phyloP scores from a whole-genome alignment of 2,888 invertebrate genomes.

The Aphodius sticticus region DNA sequence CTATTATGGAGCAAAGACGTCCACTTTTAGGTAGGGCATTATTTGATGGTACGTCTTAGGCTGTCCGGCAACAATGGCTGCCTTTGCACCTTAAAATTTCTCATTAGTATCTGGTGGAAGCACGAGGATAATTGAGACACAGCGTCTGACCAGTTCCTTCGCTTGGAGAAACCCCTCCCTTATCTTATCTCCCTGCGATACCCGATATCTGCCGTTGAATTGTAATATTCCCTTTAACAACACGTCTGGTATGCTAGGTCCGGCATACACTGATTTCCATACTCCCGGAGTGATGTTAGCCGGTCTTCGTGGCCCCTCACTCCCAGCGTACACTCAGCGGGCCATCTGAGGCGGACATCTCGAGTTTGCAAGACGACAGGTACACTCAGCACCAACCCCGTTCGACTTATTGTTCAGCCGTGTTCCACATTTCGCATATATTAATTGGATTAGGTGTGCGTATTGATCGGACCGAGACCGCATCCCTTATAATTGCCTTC shows the following conservation, averaged over 20 bases:
- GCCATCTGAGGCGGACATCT: slow-evolving; percentile 44
- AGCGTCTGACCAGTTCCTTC: neutral
- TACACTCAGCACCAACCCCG: slow-evolving; percentile 47
- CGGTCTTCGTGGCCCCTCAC: neutral
- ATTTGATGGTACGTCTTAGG: neutral
- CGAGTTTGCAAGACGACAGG: slow-evolving; percentile 53
- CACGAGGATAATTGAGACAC: neutral
- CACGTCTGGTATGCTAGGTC: slow-evolving; percentile 45
- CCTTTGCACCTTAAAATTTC: slow-evolving; percentile 4
- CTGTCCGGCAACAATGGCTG: slow-evolving; percentile 4
- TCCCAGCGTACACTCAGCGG: slow-evolving; percentile 29
- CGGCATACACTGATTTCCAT: slow-evolving; percentile 57
- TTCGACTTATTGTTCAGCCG: slow-evolving; percentile 41
- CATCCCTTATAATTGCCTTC: slow-evolving; percentile 4
- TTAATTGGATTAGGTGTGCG: slow-evolving; percentile 37
- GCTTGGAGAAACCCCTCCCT: neutral
- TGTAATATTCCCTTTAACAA: slow-evolving; percentile 45
- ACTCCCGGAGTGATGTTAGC: slow-evolving; percentile 50
- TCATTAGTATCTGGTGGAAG: slow-evolving; percentile 4
- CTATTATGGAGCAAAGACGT: neutral
- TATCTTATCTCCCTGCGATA: slow-evolving; percentile 17
- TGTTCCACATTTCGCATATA: slow-evolving; percentile 37
- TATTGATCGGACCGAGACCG: slow-evolving; percentile 14
- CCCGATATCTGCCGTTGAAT: slow-evolving; percentile 39
- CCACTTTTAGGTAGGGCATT: neutral